Evolutionary conservation across 2,113 vertebrate species (phyloP), one percentile per base, ranked within the genome.

Genomic region (Cavia aperea): DNA sequence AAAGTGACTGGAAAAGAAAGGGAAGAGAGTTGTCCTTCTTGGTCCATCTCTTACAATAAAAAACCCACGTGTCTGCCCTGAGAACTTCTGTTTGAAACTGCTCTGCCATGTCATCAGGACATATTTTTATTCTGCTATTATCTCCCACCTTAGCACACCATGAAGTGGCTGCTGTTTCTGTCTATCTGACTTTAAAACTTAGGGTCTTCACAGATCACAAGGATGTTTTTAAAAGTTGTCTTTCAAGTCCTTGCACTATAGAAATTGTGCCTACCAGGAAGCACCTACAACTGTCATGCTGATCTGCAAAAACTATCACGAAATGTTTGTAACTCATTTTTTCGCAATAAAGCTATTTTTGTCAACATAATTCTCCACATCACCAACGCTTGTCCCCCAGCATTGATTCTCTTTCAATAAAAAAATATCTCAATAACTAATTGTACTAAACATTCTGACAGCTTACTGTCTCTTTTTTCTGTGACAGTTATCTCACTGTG

Each of bases 161-260:
- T 19, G 49, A 1, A 46, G 16, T n/a, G 51, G n/a, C 39, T 86
- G 39, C 54, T 89, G 2, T 23, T 89, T 79, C 10, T 33, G 26
- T 46, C 66, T 62, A 82, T 78, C 83, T 89, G 89, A 79, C 26
- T 86, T 81, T 78, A 83, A 82, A 84, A 31, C 51, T 87, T 73
- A 49, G 26, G 5, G 33, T 73, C 31, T 62, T 62, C 54, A 49
- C 49, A 7, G 4, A 43, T 29, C 72, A 43, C 4, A 65, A 86
- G 18, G 56, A 24, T 70, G 43, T 92, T 66, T 91, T 72, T 4
- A 39, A 65, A 77, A 88, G 23, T 58, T 60, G 13, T 10, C 36
- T 39, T 39, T n/a, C 68, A 21, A 72, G 19, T 72, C n/a, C n/a
- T n/a, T 39, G n/a, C n/a, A 21, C n/a, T 21, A 72, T 43, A 66